Evolutionary conservation across 2,113 vertebrate species (phyloP).

Genomic region (Caranx melampygus): DNA sequence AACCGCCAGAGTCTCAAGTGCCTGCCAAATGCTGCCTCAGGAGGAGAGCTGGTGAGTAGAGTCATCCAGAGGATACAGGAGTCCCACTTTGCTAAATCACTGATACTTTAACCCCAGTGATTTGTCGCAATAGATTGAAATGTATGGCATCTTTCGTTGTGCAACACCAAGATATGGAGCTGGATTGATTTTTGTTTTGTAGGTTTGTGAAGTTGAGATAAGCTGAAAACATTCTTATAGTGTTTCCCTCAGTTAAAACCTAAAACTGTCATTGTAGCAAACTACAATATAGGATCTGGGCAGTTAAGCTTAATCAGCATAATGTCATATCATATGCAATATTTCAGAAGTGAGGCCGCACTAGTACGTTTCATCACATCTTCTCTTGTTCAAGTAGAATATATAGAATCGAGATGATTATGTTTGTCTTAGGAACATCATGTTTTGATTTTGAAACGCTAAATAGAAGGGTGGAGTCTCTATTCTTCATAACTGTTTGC

Average conservation of each 20-base stretch:
- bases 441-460: constrained; percentile 25
- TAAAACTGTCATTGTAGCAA: not conserved
- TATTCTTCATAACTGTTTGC: constrained; percentile 67
- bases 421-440: not conserved
- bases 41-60: constrained; percentile 76
- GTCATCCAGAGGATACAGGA: not conserved
- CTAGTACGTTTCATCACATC: not conserved
- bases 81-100: not conserved
- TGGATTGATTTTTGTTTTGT: constrained; percentile 20
- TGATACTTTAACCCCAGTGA: not conserved
- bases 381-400: not conserved
- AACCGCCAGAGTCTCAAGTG: constrained; percentile 69
- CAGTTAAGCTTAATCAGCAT: too few relatives aligned
- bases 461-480: constrained; percentile 63
- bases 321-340: not conserved
- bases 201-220: constrained; percentile 1
- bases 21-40: constrained; percentile 38
- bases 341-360: not conserved
- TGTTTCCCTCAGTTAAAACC: not conserved
- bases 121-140: constrained; percentile 20
- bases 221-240: not conserved
- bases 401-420: not conserved
- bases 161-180: constrained; percentile 15
- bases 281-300: too few relatives aligned
- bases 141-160: constrained; percentile 17